Conservation (phyloP, 2,888 invertebrate species). For the Lepidochitona cinerea region DNA sequence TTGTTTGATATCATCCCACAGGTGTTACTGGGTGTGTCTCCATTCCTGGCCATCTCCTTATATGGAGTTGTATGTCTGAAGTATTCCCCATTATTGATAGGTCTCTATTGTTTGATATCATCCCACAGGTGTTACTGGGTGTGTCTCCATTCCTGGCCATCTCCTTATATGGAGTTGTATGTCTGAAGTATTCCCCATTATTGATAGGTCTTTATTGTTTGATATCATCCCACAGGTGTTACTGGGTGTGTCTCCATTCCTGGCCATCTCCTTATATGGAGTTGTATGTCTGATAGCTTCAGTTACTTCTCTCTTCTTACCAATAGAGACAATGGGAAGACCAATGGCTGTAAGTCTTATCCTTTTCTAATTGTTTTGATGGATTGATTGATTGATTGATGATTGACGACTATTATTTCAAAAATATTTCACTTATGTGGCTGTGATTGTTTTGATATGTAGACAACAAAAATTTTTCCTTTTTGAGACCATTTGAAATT, state of each 20-base stretch:
- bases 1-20: no score
- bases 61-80: constrained; percentile 84
- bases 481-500: not conserved
- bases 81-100: no score
- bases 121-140: constrained; percentile 67
- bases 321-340: constrained; percentile 86
- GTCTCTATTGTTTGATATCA: no score
- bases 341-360: constrained; percentile 59
- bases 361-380: not conserved
- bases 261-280: constrained; percentile 76
- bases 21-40: constrained; percentile 64
- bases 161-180: constrained; percentile 79
- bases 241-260: constrained; percentile 57
- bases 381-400: no score
- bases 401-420: no score
- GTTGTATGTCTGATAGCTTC: constrained; percentile 83
- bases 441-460: not conserved
- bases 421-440: no score
- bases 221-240: no score
- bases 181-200: no score
- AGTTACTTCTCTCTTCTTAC: constrained; percentile 82
- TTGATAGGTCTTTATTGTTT: no score
- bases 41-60: constrained; percentile 59
- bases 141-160: constrained; percentile 61
- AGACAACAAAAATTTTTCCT: not conserved